These are phyloP conservation scores for Reinhardtius hippoglossoides DNA, from an alignment of 2,113 vertebrate genomes.

Conservation along the genomic window DNA sequence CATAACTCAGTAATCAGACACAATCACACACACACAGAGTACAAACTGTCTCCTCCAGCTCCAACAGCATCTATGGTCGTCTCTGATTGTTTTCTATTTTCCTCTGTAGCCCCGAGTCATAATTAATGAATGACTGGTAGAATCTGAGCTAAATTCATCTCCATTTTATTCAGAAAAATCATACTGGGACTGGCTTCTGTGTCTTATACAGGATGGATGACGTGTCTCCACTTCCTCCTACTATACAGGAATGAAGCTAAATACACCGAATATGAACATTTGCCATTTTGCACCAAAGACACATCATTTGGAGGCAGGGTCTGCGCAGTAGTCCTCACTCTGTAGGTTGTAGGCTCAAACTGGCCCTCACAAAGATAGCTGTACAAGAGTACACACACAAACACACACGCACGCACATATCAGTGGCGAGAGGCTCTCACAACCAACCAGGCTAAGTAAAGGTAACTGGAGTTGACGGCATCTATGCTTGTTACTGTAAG, in stretches of 20 bases:
- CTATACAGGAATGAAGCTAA: background rate
- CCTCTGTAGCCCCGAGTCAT: background rate
- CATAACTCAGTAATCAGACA: background rate
- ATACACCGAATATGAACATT: background rate
- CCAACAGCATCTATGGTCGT: conserved; percentile 7
- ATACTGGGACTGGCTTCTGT: background rate
- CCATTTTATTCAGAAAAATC: background rate
- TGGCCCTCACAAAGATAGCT: too few relatives aligned
- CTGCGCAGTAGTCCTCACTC: too few relatives aligned
- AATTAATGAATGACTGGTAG: background rate
- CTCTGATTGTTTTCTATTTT: background rate
- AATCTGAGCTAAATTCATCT: background rate
- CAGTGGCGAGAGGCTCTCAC: background rate
- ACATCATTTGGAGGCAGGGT: too few relatives aligned
- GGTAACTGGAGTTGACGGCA: background rate
- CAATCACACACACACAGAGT: background rate
- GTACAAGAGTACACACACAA: background rate
- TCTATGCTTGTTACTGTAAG: background rate
- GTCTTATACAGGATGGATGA: background rate
- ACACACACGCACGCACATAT: background rate
- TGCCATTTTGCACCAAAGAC: too few relatives aligned
- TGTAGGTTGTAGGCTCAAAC: too few relatives aligned
- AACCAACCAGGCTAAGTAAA: background rate
- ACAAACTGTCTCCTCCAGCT: conserved; percentile 5
- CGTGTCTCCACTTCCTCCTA: background rate